These are phyloP conservation scores for Rosalia funebris DNA, from an alignment of 2,888 invertebrate genomes.

Conservation along the genomic window DNA sequence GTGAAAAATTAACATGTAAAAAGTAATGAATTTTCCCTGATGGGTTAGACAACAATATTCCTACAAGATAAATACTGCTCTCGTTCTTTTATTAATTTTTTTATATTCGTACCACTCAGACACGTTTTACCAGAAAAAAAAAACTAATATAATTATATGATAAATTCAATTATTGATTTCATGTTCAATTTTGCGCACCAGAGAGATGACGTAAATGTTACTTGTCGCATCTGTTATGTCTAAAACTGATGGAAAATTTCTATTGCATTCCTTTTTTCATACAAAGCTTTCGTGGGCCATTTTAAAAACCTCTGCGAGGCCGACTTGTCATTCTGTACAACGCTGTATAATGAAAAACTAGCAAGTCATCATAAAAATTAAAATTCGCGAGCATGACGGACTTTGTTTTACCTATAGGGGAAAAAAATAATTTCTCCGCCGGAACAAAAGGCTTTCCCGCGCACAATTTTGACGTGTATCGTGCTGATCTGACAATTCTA, in stretches of 20 bases:
- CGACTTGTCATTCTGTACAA: background rate
- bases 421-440: conserved; percentile 1
- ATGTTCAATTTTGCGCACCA: no score
- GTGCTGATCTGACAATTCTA: conserved; percentile 12
- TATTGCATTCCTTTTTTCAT: background rate
- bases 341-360: background rate
- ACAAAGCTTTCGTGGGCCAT: background rate
- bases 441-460: background rate
- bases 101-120: no score
- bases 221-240: no score
- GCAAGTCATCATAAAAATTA: conserved; percentile 3
- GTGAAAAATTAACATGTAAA: no score
- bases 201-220: no score
- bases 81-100: no score
- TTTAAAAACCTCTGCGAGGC: background rate
- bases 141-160: no score
- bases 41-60: no score
- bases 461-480: conserved; percentile 11
- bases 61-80: no score
- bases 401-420: conserved; percentile 1
- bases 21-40: no score
- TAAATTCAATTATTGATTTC: no score
- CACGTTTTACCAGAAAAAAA: no score
- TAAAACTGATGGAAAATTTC: background rate
- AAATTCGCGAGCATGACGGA: background rate